Evolutionary conservation across 2,113 vertebrate genomes (phyloP).

Genomic region (Oncorhynchus tshawytscha): DNA sequence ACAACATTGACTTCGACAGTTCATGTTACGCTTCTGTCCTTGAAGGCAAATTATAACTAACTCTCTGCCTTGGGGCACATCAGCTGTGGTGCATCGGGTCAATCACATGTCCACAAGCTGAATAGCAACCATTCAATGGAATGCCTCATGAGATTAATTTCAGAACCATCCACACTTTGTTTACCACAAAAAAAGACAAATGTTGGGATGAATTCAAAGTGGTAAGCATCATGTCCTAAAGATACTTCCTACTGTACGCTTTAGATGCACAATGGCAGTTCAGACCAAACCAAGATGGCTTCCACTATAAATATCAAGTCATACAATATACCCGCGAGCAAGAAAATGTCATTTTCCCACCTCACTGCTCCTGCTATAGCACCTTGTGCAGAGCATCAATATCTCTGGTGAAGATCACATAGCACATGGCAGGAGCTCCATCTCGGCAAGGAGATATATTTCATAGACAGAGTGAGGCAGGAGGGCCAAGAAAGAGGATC

Average conservation of each 20-base stretch:
- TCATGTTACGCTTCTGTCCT: conserved; percentile 19
- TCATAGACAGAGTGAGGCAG: conserved; percentile 57
- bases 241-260: background rate
- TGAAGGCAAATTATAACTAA: background rate
- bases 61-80: conserved; percentile 6
- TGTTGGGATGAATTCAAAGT: background rate
- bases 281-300: background rate
- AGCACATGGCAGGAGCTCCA: conserved; percentile 51
- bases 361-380: conserved; percentile 35
- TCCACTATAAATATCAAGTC: conserved; percentile 9
- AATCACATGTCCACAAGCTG: conserved; percentile 20
- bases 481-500: conserved; percentile 21
- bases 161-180: too few species aligned
- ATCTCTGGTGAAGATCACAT: conserved; percentile 49
- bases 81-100: conserved; percentile 13
- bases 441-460: conserved; percentile 58
- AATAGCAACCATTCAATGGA: conserved; percentile 18
- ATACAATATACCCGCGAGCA: background rate
- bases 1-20: conserved; percentile 31
- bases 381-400: conserved; percentile 43
- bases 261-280: background rate
- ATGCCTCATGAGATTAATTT: background rate
- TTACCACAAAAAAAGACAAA: background rate
- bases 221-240: background rate
- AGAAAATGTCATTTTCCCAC: conserved; percentile 32